Conservation (phyloP, 2,888 invertebrate species). For the Pomacea canaliculata region DNA sequence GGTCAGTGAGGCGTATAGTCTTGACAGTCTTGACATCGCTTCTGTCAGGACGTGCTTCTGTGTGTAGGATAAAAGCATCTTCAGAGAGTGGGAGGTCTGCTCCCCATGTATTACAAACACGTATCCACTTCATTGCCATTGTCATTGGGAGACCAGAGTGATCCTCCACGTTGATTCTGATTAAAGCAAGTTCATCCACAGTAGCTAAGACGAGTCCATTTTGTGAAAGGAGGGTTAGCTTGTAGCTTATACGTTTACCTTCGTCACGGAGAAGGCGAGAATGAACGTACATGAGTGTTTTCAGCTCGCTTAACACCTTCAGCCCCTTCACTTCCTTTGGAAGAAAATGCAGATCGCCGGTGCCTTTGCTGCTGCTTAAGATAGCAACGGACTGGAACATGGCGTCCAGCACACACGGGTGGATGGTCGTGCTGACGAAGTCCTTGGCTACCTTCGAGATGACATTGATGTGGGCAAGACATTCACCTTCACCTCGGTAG, state of each 20-base stretch:
- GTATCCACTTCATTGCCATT: neutral
- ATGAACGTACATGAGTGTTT: constrained; percentile 37
- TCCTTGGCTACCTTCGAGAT: constrained; percentile 31
- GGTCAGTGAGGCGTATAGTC: no score
- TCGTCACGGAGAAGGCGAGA: constrained; percentile 25
- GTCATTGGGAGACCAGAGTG: neutral
- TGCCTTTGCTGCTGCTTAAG: constrained; percentile 15
- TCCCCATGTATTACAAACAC: neutral
- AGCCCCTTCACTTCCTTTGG: constrained; percentile 36
- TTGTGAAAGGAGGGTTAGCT: constrained; percentile 35
- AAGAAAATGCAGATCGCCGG: constrained; percentile 28
- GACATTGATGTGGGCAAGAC: constrained; percentile 33
- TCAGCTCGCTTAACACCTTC: constrained; percentile 28
- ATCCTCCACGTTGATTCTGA: constrained; percentile 5
- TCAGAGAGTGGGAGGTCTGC: neutral
- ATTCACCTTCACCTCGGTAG: constrained; percentile 33
- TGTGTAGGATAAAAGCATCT: neutral
- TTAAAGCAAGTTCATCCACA: constrained; percentile 27
- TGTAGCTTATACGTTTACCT: constrained; percentile 29
- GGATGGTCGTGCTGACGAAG: constrained; percentile 35
- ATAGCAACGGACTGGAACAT: constrained; percentile 41
- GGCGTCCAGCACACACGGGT: constrained; percentile 43
- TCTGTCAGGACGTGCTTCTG: neutral
- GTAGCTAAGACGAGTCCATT: constrained; percentile 44
- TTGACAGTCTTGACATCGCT: no score